Percentiles rank a stretch among this genome's conserved stretches.
Conservation (phyloP, 2,888 invertebrate species). For the Melieria picta region DNA sequence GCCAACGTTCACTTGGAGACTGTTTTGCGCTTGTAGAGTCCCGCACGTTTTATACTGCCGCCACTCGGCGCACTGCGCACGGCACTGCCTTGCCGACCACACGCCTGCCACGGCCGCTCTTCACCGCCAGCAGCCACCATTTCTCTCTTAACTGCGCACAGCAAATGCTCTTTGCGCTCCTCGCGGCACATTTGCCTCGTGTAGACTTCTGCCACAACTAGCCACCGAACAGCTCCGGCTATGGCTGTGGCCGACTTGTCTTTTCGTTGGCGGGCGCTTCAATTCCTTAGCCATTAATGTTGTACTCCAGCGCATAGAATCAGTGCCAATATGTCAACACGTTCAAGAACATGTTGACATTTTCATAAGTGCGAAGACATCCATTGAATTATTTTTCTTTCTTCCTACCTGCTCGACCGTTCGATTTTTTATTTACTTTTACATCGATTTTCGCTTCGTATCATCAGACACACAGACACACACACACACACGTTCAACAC, state of each 20-base stretch:
- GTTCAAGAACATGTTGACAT: conserved; percentile 40
- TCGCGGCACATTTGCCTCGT: too few species aligned
- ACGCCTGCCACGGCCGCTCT: neutral
- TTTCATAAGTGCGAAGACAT: conserved; percentile 37
- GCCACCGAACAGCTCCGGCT: too few species aligned
- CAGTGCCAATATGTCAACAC: conserved; percentile 44
- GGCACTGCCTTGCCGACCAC: conserved; percentile 21
- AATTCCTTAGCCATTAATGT: neutral
- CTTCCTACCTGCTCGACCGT: neutral
- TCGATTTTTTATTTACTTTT: neutral
- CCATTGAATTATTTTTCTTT: conserved; percentile 28
- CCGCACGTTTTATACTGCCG: conserved; percentile 29
- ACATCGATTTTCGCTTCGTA: neutral
- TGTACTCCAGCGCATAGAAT: conserved; percentile 23
- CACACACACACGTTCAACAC: neutral
- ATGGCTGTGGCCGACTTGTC: neutral
- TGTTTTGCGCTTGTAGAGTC: conserved; percentile 33
- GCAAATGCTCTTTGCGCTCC: too few species aligned
- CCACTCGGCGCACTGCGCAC: neutral
- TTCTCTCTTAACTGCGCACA: neutral
- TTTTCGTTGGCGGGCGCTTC: neutral
- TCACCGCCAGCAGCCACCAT: neutral
- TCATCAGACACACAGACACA: neutral
- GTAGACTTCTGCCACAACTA: too few species aligned
- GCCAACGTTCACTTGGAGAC: conserved; percentile 33